Evolutionary conservation across 2,113 vertebrate species (phyloP), one percentile per base, ranked within the genome.

Genomic region (Rhynchopsitta pachyrhyncha): DNA sequence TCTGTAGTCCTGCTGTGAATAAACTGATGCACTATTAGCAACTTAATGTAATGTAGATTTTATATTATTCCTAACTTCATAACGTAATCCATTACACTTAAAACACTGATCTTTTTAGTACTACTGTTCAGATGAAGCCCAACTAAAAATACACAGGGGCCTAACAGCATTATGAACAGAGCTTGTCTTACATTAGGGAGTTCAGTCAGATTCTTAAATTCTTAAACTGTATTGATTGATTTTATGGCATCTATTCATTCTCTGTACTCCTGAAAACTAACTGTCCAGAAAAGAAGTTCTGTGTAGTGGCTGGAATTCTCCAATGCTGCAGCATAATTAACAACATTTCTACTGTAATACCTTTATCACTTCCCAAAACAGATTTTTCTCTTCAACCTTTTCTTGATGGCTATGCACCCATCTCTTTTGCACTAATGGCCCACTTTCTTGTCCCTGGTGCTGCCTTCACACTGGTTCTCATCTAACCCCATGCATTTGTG

Each of bases 141-240:
- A 92, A 7, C 50, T 78, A 14, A 90, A 89, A 92, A 86, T 41
- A 79, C 28, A 35, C 15, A 69, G 31, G 25, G 31, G 35, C 22
- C 89, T 55, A 90, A 47, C 28, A 88, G 31, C 50, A 47, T 83
- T 81, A 75, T 78, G 67, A 96, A 66, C 52, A 75, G 55, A 85
- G 23, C 16, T 77, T 75, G 53, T 44, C 41, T 15, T 83, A 52
- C 19, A 83, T 87, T 37, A 90, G 49, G 62, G 28, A 68, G 13
- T 95, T 93, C 52, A 17, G 5, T 86, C 46, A 75, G 39, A 80
- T 66, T 86, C 82, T 77, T 90, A 71, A 86, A 83, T 96, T 86
- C 80, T 90, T 85, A 75, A 93, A 88, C n/a, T 53, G 6, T 79
- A 92, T 87, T 88, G 71, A 76, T 90, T 89, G 44, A 76, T 4